phyloP scores from a whole-genome alignment of 2,113 vertebrate genomes.

The Panthera leo region DNA sequence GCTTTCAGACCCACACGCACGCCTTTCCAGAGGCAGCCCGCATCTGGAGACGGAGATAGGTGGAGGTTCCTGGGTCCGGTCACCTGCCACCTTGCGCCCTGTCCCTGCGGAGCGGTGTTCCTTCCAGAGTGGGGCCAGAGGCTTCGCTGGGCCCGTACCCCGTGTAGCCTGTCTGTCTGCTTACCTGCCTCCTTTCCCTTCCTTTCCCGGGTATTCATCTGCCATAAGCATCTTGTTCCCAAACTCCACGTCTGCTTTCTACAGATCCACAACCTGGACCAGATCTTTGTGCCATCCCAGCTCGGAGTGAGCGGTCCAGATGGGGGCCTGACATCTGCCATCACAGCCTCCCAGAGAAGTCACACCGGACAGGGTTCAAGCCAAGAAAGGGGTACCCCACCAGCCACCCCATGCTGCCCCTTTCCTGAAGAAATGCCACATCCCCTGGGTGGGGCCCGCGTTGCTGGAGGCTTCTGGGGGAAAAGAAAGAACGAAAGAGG shows the following conservation, averaged over 20 bases:
- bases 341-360: background rate
- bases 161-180: fast-evolving
- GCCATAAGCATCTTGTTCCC: background rate
- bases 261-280: fast-evolving
- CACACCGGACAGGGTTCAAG: fast-evolving
- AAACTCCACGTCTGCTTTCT: background rate
- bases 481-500: too few species aligned
- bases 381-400: fast-evolving
- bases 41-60: too few species aligned
- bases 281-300: fast-evolving
- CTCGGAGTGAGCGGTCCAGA: background rate
- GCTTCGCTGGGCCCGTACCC: fast-evolving
- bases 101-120: fast-evolving
- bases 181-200: background rate
- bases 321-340: fast-evolving
- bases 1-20: fast-evolving
- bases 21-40: fast-evolving
- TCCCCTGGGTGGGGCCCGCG: background rate
- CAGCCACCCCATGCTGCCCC: fast-evolving
- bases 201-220: background rate
- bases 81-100: too few species aligned
- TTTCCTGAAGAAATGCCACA: background rate
- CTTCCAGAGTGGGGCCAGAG: fast-evolving
- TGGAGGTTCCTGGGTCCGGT: fast-evolving
- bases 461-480: fast-evolving